Evolutionary conservation across 2,888 invertebrate genomes (phyloP), one percentile per base, ranked within the genome.

Genomic region (Belgica antarctica): DNA sequence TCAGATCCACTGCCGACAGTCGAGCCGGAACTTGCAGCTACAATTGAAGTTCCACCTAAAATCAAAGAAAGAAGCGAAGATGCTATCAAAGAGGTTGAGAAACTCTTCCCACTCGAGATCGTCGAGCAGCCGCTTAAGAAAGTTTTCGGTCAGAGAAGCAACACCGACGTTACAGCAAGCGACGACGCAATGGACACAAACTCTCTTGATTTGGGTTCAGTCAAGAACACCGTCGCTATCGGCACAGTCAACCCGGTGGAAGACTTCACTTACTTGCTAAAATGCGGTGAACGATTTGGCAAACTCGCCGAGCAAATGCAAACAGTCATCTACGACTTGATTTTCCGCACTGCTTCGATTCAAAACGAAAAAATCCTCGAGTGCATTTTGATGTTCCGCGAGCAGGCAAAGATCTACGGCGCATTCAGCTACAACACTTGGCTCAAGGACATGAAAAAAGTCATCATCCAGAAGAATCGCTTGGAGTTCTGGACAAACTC

Each of bases 201-300:
- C 10, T 8, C 34, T 7, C 19, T 22, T 10, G 10, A 27, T n/a
- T 46, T 61, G 10, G 52, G 41, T 15, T 63, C 47, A n/a, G 2
- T 52, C 15, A 63, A 52, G 1, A 69, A 28, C 24, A 59, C 46
- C 3, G 31, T 72, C 81, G 46, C 41, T 2, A 57, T 89, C 68
- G 85, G 88, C 0, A 83, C 86, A 5, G 76, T 84, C 1, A 82
- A 83, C 28, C 89, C 89, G 0, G 81, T 84, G 2, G 81, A 82
- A 69, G 88, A 89, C 76, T 89, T 85, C 73, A 77, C 77, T 72
- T 74, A 75, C 19, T 79, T 88, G 70, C 76, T 80, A 62, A 75
- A 76, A 12, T 75, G 77, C 73, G 83, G 81, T 10, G 80, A 79
- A 62, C 68, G 62, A 8, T 80, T 78, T 69, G 76, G 76, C 41